These are phyloP conservation scores for Sciurus carolinensis DNA, from an alignment of 2,797 vertebrate genomes.

Conservation along the genomic window DNA sequence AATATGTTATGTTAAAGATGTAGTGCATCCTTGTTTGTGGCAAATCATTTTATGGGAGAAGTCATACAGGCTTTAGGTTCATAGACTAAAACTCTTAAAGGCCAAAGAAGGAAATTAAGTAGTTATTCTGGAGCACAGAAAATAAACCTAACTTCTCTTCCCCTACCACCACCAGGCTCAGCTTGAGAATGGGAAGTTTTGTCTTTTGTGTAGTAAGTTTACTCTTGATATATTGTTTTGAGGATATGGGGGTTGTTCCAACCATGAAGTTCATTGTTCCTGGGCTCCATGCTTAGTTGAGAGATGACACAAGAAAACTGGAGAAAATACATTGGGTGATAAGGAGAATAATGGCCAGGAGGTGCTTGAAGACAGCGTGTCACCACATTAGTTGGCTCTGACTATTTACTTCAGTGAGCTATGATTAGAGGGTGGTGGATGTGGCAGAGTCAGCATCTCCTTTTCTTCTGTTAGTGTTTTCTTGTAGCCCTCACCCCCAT, in stretches of 20 bases:
- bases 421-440: background rate
- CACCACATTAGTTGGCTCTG: background rate
- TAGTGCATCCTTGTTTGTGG: background rate
- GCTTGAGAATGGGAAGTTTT: background rate
- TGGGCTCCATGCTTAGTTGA: background rate
- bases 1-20: background rate
- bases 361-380: background rate
- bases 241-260: background rate
- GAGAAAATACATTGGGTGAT: background rate
- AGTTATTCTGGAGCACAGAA: background rate
- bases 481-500: background rate
- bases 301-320: background rate
- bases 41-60: slow-evolving; percentile 36
- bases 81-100: background rate
- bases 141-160: background rate
- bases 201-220: background rate
- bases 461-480: background rate
- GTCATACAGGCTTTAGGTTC: background rate
- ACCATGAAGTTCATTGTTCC: background rate
- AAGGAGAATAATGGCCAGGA: background rate
- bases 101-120: background rate
- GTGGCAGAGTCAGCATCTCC: background rate
- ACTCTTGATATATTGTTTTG: background rate
- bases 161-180: background rate
- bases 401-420: background rate